A percentile compares a stretch with the other conserved stretches of the same genome.
Conservation (phyloP, 2,797 vertebrate species). For the Ctenosaura bakeri region DNA sequence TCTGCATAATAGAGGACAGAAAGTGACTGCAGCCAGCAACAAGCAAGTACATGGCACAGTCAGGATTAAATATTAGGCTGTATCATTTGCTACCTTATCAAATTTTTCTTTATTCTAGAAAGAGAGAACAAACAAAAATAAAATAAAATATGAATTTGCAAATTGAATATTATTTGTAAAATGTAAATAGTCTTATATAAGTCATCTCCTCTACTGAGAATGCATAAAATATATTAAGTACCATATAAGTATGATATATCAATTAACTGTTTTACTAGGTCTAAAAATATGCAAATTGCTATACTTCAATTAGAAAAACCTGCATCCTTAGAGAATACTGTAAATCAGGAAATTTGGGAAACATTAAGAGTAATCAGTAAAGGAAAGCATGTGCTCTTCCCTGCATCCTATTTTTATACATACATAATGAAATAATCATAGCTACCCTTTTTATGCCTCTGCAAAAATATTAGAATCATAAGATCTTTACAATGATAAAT, state of each 20-base stretch:
- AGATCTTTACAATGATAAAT: constrained; percentile 87
- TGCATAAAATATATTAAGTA: constrained; percentile 82
- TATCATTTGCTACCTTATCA: constrained; percentile 71
- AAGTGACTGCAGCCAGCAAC: not conserved
- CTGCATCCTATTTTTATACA: constrained; percentile 86
- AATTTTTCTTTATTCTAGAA: constrained; percentile 73
- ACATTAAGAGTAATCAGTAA: constrained; percentile 89
- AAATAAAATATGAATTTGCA: constrained; percentile 66
- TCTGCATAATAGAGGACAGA: not conserved
- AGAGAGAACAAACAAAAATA: constrained; percentile 61
- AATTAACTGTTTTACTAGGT: constrained; percentile 87
- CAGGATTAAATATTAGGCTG: constrained; percentile 50
- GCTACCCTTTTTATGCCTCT: constrained; percentile 83
- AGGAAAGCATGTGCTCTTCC: constrained; percentile 85
- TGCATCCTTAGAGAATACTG: constrained; percentile 88
- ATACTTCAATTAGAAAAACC: constrained; percentile 88
- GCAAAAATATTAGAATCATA: constrained; percentile 86
- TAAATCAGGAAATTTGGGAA: constrained; percentile 90
- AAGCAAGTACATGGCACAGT: not conserved
- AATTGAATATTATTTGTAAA: constrained; percentile 68
- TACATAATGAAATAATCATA: constrained; percentile 90
- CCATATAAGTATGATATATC: constrained; percentile 85
- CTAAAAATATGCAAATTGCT: constrained; percentile 89
- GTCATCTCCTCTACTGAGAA: constrained; percentile 72
- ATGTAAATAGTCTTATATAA: constrained; percentile 72